Evolutionary conservation across 2,888 invertebrate species (phyloP).

Genomic region (Phengaris arion): DNA sequence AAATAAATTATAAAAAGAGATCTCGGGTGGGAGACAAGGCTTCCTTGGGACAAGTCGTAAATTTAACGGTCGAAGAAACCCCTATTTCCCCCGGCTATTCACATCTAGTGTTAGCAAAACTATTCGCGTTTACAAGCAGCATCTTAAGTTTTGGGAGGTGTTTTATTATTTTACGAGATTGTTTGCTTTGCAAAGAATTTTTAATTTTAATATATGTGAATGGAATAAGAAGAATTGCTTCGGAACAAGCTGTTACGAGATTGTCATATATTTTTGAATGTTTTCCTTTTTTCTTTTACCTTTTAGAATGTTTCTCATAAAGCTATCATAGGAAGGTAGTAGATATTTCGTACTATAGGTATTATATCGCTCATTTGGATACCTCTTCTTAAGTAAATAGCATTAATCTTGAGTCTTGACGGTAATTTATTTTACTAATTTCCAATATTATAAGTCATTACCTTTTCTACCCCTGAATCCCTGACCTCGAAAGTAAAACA

Average conservation of each 20-base stretch:
- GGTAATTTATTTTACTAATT: too few species aligned
- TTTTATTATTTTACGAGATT: conserved; percentile 7
- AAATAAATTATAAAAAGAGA: conserved; percentile 77
- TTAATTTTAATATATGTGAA: neutral
- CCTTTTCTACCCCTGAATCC: too few species aligned
- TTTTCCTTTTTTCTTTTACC: neutral
- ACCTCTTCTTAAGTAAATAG: too few species aligned
- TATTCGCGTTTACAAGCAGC: conserved; percentile 63
- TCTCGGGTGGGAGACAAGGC: conserved; percentile 65
- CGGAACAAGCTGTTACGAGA: neutral
- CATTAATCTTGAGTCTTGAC: too few species aligned
- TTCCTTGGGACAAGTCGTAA: conserved; percentile 75
- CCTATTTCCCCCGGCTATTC: conserved; percentile 72
- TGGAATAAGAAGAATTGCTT: neutral
- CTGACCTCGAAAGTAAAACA: conserved; percentile 17
- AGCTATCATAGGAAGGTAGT: too few species aligned
- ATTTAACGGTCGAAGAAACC: conserved; percentile 75
- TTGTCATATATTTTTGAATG: neutral
- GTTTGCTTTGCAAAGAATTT: neutral
- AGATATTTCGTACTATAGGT: too few species aligned
- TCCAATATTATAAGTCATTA: too few species aligned
- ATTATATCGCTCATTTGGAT: too few species aligned
- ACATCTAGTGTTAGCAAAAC: conserved; percentile 65
- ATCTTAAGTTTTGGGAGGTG: conserved; percentile 52
- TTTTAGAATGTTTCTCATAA: too few species aligned